Percentiles rank a stretch among this genome's conserved stretches.
These are phyloP conservation scores for Chrysogorgia sp. DNA, from an alignment of 92 coral and sea anemone genomes.

Conservation along the genomic window DNA sequence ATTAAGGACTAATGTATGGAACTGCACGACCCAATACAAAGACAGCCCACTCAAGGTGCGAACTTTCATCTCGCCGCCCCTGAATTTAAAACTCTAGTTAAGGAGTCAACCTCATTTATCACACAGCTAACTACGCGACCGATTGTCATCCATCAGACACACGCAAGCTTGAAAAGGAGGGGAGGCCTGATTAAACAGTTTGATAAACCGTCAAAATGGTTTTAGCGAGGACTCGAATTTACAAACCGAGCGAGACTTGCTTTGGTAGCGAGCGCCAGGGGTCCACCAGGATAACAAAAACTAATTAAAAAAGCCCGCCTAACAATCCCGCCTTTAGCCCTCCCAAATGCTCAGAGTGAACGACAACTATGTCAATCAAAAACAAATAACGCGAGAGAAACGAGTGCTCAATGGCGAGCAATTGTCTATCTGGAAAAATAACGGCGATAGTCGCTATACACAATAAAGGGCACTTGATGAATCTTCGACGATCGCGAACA, in stretches of 20 bases:
- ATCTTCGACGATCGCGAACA: conserved; percentile 13
- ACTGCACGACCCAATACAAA: conserved; percentile 77
- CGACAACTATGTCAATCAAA: conserved; percentile 32
- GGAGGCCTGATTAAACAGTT: background rate
- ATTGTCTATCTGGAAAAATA: background rate
- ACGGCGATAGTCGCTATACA: too few species aligned
- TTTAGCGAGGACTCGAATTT: too few species aligned
- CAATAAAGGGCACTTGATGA: background rate
- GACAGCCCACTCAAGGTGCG: conserved; percentile 82
- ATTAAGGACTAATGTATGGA: conserved; percentile 94
- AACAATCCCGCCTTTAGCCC: conserved; percentile 84
- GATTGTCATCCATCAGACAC: background rate
- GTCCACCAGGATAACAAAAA: conserved; percentile 68
- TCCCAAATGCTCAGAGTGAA: conserved; percentile 58
- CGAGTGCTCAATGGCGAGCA: background rate
- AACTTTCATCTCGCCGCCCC: conserved; percentile 97
- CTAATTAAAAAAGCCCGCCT: conserved; percentile 97
- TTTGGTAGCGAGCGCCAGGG: conserved; percentile 18
- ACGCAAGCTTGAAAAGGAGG: background rate
- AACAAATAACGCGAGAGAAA: background rate
- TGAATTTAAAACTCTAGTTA: conserved; percentile 44
- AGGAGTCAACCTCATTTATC: conserved; percentile 10
- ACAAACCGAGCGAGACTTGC: background rate
- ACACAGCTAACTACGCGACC: background rate
- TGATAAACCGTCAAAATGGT: background rate